Evolutionary conservation across 1,140 invertebrate genomes (phyloP).

Genomic region (Trypoxylus dichotomus): DNA sequence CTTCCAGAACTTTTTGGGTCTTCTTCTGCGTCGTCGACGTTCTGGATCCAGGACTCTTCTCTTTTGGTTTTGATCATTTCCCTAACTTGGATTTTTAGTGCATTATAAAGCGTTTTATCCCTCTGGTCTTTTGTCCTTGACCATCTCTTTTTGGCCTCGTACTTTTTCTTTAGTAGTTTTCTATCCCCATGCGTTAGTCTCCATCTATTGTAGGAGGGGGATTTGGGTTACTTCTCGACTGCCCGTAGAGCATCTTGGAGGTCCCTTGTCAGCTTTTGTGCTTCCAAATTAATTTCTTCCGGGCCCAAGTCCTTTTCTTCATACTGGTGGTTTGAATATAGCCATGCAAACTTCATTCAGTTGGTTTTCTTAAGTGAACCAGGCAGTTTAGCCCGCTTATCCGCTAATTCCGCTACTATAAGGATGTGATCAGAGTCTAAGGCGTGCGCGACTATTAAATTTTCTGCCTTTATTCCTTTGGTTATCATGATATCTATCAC

Average conservation of each 20-base stretch:
- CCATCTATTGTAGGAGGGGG: background rate
- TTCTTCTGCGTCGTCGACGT: background rate
- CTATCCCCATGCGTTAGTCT: background rate
- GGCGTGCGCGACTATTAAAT: background rate
- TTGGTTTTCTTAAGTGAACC: background rate
- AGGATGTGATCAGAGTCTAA: constrained; percentile 4
- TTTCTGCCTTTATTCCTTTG: background rate
- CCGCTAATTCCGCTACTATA: background rate
- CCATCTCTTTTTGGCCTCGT: constrained; percentile 18
- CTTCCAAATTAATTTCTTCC: background rate
- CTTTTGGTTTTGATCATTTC: background rate
- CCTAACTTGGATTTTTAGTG: background rate
- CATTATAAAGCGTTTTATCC: background rate
- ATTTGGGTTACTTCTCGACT: background rate
- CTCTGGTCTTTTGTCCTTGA: background rate
- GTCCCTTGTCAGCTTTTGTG: background rate
- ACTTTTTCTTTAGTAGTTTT: background rate
- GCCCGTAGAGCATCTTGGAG: too few relatives aligned
- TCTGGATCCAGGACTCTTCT: background rate
- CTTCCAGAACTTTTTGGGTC: background rate
- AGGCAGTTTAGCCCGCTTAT: background rate
- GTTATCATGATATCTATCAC: background rate
- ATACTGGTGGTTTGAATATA: background rate
- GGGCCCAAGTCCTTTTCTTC: background rate
- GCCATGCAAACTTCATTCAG: constrained; percentile 11